Evolutionary conservation across 2,113 vertebrate species (phyloP).

Genomic region (Origma solitaria): DNA sequence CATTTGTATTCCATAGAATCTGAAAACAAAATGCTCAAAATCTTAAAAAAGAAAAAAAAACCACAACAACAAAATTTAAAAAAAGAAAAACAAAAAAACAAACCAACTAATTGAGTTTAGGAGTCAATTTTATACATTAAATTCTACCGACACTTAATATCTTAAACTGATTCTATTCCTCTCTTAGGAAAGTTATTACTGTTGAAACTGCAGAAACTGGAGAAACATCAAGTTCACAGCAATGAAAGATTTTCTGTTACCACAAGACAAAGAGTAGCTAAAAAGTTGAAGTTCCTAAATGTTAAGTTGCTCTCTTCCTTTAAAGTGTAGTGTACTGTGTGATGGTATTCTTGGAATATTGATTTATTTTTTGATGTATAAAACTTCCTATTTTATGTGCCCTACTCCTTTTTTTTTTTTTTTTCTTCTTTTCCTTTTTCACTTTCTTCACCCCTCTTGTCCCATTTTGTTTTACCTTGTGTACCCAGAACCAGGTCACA

Average conservation of each 20-base stretch:
- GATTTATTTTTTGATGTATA: background rate
- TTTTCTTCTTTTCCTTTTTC: background rate
- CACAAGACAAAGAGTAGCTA: background rate
- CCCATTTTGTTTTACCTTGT: slow-evolving; percentile 82
- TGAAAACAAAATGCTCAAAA: background rate
- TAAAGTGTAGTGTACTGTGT: background rate
- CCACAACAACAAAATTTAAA: background rate
- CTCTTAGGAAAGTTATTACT: background rate
- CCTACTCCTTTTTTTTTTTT: background rate
- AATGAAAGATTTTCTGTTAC: background rate
- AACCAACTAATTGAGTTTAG: background rate
- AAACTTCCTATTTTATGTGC: slow-evolving; percentile 41
- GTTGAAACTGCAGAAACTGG: background rate
- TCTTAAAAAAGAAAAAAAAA: background rate
- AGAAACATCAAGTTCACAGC: background rate
- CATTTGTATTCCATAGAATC: background rate
- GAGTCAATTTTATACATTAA: background rate
- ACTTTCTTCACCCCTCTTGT: slow-evolving; percentile 65
- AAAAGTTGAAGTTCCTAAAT: background rate
- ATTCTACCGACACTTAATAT: background rate
- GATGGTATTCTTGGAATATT: background rate
- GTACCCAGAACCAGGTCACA: slow-evolving; percentile 88
- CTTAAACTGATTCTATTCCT: background rate
- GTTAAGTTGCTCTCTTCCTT: background rate
- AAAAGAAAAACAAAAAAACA: background rate